Evolutionary conservation across 2,113 vertebrate genomes (phyloP).

Genomic region (Paramisgurnus dabryanus): DNA sequence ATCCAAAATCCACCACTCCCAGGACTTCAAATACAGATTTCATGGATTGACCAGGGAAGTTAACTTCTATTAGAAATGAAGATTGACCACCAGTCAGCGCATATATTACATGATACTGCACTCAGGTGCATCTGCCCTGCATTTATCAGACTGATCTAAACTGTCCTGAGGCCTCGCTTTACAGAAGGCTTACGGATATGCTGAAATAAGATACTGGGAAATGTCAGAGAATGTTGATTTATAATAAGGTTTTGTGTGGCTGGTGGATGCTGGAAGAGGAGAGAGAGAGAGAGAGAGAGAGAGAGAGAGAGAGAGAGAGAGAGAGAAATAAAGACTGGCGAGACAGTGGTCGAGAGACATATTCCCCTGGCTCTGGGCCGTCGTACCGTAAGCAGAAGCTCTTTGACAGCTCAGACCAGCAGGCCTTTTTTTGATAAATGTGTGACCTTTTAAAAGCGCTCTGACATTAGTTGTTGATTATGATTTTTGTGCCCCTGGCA

Average conservation of each 20-base stretch:
- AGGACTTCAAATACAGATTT: constrained; percentile 3
- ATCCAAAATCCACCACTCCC: neutral
- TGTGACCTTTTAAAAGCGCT: constrained; percentile 38
- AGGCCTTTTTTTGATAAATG: constrained; percentile 41
- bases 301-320: neutral
- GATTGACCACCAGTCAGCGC: neutral
- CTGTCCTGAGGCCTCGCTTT: constrained; percentile 1
- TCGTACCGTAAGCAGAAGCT: constrained; percentile 1
- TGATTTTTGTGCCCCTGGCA: constrained; percentile 16
- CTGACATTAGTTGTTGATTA: constrained; percentile 43
- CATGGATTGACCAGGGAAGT: neutral
- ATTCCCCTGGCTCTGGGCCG: constrained; percentile 14
- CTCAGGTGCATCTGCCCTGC: neutral
- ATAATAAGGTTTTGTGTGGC: constrained; percentile 18
- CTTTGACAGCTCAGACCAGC: constrained; percentile 40
- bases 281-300: neutral
- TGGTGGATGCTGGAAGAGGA: neutral
- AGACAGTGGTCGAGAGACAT: constrained; percentile 5
- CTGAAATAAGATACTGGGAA: constrained; percentile 9
- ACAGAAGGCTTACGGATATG: no score
- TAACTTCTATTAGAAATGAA: neutral
- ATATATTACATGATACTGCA: neutral
- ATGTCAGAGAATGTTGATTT: constrained; percentile 6
- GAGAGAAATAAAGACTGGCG: neutral
- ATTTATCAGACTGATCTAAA: constrained; percentile 5